Percentiles rank a stretch among this genome's conserved stretches.
Evolutionary conservation across 1,140 invertebrate genomes (phyloP).

Genomic region (Berghia stephanieae): DNA sequence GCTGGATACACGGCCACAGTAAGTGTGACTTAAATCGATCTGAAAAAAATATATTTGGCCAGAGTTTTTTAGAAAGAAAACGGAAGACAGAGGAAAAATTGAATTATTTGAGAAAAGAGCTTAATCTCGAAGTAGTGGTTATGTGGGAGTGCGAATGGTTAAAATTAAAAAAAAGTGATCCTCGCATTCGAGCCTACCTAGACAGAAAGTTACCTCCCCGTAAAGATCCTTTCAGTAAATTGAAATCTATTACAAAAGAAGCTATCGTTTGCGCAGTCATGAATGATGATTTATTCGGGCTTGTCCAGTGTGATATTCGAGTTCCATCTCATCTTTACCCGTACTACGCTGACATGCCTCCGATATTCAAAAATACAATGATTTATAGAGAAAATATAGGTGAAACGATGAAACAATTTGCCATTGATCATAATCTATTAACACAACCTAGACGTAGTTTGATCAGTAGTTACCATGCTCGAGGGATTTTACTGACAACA

Average conservation of each 20-base stretch:
- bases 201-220: neutral
- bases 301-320: constrained; percentile 35
- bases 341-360: constrained; percentile 36
- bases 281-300: constrained; percentile 26
- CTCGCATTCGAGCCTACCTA: neutral
- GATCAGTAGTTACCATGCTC: constrained; percentile 36
- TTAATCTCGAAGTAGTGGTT: neutral
- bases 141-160: constrained; percentile 21
- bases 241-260: neutral
- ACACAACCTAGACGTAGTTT: constrained; percentile 32
- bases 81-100: neutral
- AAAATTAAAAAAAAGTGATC: neutral
- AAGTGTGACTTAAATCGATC: neutral
- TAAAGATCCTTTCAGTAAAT: neutral
- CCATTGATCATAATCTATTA: constrained; percentile 27
- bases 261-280: constrained; percentile 15
- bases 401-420: constrained; percentile 35
- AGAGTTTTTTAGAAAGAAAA: neutral
- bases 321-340: constrained; percentile 29
- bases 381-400: constrained; percentile 37
- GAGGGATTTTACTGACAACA: constrained; percentile 39
- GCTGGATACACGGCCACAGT: constrained; percentile 12
- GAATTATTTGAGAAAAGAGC: neutral
- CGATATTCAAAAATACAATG: constrained; percentile 36
- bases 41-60: neutral